Conservation (phyloP, 2,113 vertebrate species). For the Canis aureus region DNA sequence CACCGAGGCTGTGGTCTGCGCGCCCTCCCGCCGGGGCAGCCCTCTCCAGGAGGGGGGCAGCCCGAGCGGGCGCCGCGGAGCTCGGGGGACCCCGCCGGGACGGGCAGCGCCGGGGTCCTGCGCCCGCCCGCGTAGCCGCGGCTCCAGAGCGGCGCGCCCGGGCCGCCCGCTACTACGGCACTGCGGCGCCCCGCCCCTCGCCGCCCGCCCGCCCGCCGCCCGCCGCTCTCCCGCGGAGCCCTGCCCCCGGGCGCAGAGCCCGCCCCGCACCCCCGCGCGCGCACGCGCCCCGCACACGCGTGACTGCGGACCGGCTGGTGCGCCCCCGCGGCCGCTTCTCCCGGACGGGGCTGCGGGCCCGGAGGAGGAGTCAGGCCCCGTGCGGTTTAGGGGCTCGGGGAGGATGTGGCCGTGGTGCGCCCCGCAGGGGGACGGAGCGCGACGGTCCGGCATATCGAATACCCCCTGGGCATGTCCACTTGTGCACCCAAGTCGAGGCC, state of each 20-base stretch:
- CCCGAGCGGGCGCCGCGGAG: background rate
- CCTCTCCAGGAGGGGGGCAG: background rate
- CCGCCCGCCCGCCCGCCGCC: slow-evolving; percentile 77
- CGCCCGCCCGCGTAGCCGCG: background rate
- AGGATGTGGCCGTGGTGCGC: background rate
- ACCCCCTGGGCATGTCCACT: background rate
- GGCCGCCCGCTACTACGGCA: slow-evolving; percentile 64
- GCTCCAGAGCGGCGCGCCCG: background rate
- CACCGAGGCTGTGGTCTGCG: slow-evolving; percentile 58
- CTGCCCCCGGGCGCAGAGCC: slow-evolving; percentile 71
- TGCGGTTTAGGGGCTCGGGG: background rate
- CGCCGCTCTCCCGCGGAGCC: slow-evolving; percentile 79
- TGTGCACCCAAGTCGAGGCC: background rate
- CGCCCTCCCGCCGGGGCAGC: slow-evolving; percentile 67
- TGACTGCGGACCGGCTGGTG: background rate
- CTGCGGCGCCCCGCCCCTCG: slow-evolving; percentile 73
- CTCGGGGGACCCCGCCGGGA: background rate
- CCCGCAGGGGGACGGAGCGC: background rate
- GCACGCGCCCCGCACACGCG: background rate
- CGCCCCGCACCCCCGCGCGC: slow-evolving; percentile 70
- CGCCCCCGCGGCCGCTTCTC: background rate
- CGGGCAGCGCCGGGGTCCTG: background rate
- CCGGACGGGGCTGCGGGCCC: background rate
- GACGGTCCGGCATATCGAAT: slow-evolving; percentile 9
- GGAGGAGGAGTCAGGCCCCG: background rate